A percentile compares a stretch with the other conserved stretches of the same genome.
Evolutionary conservation across 2,797 vertebrate species (phyloP).

Genomic region (Cacajao melanocephalus): DNA sequence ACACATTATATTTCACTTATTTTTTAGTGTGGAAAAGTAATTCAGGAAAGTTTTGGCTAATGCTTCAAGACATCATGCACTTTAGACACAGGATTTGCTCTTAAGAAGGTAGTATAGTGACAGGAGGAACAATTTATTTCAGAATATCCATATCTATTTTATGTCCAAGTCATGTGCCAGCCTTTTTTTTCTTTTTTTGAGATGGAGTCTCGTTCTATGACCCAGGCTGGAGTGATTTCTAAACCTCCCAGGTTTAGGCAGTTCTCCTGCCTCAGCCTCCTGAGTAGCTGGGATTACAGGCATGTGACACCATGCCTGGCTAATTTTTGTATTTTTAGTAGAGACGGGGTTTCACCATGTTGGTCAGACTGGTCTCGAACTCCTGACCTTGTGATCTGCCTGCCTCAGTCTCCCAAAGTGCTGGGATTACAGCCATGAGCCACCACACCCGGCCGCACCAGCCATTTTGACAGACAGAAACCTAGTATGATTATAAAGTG

Average conservation of each 20-base stretch:
- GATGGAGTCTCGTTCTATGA: too few relatives aligned
- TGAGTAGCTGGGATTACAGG: too few relatives aligned
- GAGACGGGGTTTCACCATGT: too few relatives aligned
- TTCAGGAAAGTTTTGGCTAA: conserved; percentile 1
- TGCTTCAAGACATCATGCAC: neutral
- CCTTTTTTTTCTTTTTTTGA: neutral
- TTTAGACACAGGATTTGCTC: neutral
- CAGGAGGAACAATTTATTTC: neutral
- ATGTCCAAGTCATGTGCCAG: neutral
- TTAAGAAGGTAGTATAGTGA: neutral
- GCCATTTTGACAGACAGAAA: conserved; percentile 1
- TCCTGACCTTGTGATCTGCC: too few relatives aligned
- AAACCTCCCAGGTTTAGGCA: too few relatives aligned
- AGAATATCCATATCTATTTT: conserved; percentile 5
- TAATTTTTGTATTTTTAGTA: too few relatives aligned
- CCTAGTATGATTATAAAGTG: neutral
- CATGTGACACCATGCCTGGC: too few relatives aligned
- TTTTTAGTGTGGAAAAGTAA: conserved; percentile 53
- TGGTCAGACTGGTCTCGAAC: too few relatives aligned
- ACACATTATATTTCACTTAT: neutral
- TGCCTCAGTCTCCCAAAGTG: too few relatives aligned
- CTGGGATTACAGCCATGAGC: too few relatives aligned
- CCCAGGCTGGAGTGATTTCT: too few relatives aligned
- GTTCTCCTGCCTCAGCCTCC: too few relatives aligned
- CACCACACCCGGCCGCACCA: neutral